These are phyloP conservation scores for Selenia dentaria DNA, from an alignment of 2,888 invertebrate genomes.

Conservation along the genomic window DNA sequence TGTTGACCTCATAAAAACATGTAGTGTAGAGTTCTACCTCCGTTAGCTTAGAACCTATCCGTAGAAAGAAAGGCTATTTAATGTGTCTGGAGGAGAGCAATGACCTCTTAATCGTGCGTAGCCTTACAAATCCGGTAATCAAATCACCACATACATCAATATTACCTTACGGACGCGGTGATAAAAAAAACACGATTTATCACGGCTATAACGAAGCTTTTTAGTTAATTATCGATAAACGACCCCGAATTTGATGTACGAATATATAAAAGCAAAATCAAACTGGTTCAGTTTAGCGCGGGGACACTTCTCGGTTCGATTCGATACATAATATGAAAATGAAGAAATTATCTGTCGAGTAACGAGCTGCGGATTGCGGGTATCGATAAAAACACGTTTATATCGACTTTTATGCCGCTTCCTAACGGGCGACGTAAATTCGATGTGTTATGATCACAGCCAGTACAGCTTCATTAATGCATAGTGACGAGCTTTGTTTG, in stretches of 20 bases:
- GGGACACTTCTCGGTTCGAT: slow-evolving; percentile 37
- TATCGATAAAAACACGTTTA: slow-evolving; percentile 71
- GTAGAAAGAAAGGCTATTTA: no score
- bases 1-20: no score
- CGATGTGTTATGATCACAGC: slow-evolving; percentile 55
- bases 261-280: slow-evolving; percentile 32
- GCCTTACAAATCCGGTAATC: slow-evolving; percentile 24
- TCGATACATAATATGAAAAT: slow-evolving; percentile 57
- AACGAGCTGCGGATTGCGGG: slow-evolving; percentile 62
- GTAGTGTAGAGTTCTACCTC: no score
- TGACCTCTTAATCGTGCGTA: slow-evolving; percentile 38
- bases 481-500: slow-evolving; percentile 58
- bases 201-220: slow-evolving; percentile 42
- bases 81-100: slow-evolving; percentile 34
- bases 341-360: slow-evolving; percentile 67
- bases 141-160: slow-evolving; percentile 31
- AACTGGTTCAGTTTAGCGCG: slow-evolving; percentile 48
- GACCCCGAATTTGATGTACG: slow-evolving; percentile 41
- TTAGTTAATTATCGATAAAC: slow-evolving; percentile 47
- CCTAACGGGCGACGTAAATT: slow-evolving; percentile 70
- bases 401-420: slow-evolving; percentile 65
- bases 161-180: slow-evolving; percentile 27
- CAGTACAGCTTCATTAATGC: slow-evolving; percentile 65
- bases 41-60: no score
- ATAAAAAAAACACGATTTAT: slow-evolving; percentile 36